phyloP scores from a whole-genome alignment of 2,797 vertebrate genomes.

The Parauchenoglanis ngamensis region DNA sequence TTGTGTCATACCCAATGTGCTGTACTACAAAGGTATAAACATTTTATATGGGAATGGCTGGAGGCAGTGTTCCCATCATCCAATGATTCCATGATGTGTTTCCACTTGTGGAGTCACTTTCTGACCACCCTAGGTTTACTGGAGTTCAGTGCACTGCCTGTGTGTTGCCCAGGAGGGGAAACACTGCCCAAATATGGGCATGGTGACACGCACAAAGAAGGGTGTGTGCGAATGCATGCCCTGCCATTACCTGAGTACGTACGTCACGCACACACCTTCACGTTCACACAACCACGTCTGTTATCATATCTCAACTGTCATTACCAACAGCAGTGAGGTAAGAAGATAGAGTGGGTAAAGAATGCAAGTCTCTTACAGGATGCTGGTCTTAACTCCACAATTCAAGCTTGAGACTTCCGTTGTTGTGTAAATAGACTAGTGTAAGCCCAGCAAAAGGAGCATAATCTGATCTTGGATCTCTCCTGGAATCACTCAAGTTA shows the following conservation, averaged over 20 bases:
- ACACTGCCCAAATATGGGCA: conserved; percentile 77
- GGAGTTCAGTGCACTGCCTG: conserved; percentile 65
- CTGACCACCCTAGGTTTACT: conserved; percentile 62
- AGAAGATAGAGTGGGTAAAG: conserved; percentile 59
- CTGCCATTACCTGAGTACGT: conserved; percentile 65
- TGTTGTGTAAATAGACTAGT: conserved; percentile 69
- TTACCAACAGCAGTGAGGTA: conserved; percentile 50
- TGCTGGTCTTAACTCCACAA: conserved; percentile 57
- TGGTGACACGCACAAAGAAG: conserved; percentile 65
- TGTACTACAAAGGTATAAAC: background rate
- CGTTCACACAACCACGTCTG: conserved; percentile 29
- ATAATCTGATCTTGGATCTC: conserved; percentile 52
- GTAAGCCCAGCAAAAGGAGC: conserved; percentile 58
- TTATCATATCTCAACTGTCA: conserved; percentile 49
- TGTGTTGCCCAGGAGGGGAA: conserved; percentile 75
- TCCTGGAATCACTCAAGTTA: conserved; percentile 53
- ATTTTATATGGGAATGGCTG: background rate
- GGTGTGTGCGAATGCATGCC: conserved; percentile 67
- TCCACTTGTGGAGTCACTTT: conserved; percentile 61
- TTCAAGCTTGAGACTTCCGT: conserved; percentile 55
- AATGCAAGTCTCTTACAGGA: conserved; percentile 58
- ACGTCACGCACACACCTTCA: conserved; percentile 48
- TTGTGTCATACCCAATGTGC: background rate
- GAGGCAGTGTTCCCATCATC: conserved; percentile 31
- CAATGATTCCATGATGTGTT: conserved; percentile 77